Evolutionary conservation across 2,888 invertebrate genomes (phyloP).

Genomic region (Drosophila recens): DNA sequence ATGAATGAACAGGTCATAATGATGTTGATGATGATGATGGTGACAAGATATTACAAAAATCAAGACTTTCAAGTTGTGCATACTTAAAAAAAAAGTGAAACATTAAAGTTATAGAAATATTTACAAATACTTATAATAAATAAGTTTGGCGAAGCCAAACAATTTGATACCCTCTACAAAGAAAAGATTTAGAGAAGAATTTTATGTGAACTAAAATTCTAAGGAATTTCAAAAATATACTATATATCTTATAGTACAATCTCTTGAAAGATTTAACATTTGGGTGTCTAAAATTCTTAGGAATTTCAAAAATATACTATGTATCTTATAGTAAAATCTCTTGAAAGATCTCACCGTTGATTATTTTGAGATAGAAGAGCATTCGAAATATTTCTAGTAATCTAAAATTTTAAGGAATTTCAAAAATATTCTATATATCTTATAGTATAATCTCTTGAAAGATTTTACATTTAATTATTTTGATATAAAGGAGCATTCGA

Average conservation of each 20-base stretch:
- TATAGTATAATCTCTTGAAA: too few relatives aligned
- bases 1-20: conserved; percentile 23
- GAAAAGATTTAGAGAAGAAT: background rate
- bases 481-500: background rate
- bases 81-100: conserved; percentile 16
- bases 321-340: too few relatives aligned
- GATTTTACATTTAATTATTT: too few relatives aligned
- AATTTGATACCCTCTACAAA: conserved; percentile 9
- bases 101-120: background rate
- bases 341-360: too few relatives aligned
- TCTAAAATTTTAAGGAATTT: too few relatives aligned
- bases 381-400: background rate
- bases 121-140: background rate
- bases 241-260: too few relatives aligned
- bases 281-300: too few relatives aligned
- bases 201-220: too few relatives aligned
- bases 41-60: conserved; percentile 8
- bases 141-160: conserved; percentile 12
- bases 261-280: too few relatives aligned
- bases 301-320: too few relatives aligned
- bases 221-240: too few relatives aligned
- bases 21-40: conserved; percentile 5
- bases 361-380: background rate
- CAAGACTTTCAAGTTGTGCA: conserved; percentile 24
- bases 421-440: too few relatives aligned